These are phyloP conservation scores for Eristalis arbustorum DNA, from an alignment of 2,888 invertebrate genomes.

Conservation along the genomic window DNA sequence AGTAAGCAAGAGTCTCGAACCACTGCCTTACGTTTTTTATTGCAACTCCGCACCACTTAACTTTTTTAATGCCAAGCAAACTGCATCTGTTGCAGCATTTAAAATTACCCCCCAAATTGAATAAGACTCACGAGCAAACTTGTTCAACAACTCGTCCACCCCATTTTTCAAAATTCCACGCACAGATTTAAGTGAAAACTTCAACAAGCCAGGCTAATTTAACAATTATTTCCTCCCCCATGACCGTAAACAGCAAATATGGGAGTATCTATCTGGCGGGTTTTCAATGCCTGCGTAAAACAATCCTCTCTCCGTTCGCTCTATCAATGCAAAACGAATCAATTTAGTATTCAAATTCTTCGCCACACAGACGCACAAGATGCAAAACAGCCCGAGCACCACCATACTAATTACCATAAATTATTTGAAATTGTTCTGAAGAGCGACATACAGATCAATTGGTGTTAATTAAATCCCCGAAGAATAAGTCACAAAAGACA, in stretches of 20 bases:
- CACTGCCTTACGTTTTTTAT: too few relatives aligned
- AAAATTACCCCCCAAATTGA: background rate
- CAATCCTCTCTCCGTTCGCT: constrained; percentile 6
- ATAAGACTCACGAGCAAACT: background rate
- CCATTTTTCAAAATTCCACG: background rate
- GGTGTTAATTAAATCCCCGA: constrained; percentile 81
- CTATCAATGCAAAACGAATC: constrained; percentile 68
- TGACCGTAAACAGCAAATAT: constrained; percentile 5
- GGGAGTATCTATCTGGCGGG: background rate
- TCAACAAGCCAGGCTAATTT: constrained; percentile 7
- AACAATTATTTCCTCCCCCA: constrained; percentile 35
- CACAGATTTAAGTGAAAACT: constrained; percentile 1
- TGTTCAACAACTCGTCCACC: background rate
- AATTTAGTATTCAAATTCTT: constrained; percentile 61
- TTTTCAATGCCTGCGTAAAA: background rate
- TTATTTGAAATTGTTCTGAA: constrained; percentile 70
- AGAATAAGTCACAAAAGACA: constrained; percentile 69
- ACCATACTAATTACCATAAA: constrained; percentile 65
- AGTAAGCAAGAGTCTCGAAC: too few relatives aligned
- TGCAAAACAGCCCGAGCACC: constrained; percentile 12
- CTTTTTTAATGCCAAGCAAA: too few relatives aligned
- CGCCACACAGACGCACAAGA: constrained; percentile 8
- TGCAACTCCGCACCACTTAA: too few relatives aligned
- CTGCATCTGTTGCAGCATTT: too few relatives aligned
- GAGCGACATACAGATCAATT: constrained; percentile 80